Evolutionary conservation across 23 tunicate genomes (phyloP).

Genomic region (Halocynthia roretzi): DNA sequence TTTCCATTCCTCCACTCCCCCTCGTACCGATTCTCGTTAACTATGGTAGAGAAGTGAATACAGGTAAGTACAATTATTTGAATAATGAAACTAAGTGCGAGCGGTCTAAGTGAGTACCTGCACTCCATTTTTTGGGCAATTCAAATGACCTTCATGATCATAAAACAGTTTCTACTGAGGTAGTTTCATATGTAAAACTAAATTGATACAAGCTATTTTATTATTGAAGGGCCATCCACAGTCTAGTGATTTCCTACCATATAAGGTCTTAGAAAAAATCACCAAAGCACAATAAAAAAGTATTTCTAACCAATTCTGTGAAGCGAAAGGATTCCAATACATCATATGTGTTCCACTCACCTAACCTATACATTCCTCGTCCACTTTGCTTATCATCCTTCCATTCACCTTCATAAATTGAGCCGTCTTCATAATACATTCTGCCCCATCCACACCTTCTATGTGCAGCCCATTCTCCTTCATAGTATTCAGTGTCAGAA

Average conservation of each 20-base stretch:
- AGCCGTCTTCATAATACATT: conserved; percentile 82
- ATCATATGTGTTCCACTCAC: conserved; percentile 18
- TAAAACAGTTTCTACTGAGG: too few species aligned
- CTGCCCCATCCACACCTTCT: conserved; percentile 93
- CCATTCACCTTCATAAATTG: conserved; percentile 97
- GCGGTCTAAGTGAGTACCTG: too few species aligned
- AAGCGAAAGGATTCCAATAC: too few species aligned
- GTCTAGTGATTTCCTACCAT: too few species aligned
- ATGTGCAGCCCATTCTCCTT: conserved; percentile 85
- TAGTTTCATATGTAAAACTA: too few species aligned
- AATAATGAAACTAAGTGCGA: not conserved
- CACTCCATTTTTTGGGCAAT: too few species aligned
- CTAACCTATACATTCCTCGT: conserved; percentile 79
- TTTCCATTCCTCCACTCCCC: conserved; percentile 93
- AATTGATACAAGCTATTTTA: too few species aligned
- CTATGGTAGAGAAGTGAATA: conserved; percentile 16
- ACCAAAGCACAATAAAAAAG: too few species aligned
- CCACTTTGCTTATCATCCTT: conserved; percentile 68
- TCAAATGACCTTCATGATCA: too few species aligned
- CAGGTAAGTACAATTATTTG: not conserved
- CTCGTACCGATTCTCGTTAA: conserved; percentile 81
- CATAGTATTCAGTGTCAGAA: conserved; percentile 77
- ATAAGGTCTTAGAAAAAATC: too few species aligned
- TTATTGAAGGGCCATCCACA: too few species aligned
- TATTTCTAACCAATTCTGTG: too few species aligned